phyloP scores from a whole-genome alignment of 2,797 vertebrate genomes.

The Falco columbarius region DNA sequence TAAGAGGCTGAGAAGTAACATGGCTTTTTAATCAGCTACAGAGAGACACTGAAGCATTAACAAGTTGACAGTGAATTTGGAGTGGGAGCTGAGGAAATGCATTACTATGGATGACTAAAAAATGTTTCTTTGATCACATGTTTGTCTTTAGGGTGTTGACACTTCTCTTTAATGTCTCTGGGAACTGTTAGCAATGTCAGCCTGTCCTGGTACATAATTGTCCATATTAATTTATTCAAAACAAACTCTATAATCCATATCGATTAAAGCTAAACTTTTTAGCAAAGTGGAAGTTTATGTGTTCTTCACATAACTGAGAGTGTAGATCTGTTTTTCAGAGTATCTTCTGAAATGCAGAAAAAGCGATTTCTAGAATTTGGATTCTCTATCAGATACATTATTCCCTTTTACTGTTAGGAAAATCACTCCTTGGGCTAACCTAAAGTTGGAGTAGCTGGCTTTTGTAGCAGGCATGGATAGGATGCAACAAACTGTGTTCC shows the following conservation, averaged over 20 bases:
- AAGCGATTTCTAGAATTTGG: background rate
- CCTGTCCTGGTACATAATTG: conserved; percentile 14
- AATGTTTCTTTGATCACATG: background rate
- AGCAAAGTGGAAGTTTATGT: background rate
- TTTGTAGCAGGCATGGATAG: background rate
- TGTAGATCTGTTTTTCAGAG: background rate
- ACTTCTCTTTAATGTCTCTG: conserved; percentile 43
- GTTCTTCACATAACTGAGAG: background rate
- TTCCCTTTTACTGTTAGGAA: background rate
- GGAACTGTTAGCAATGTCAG: conserved; percentile 19
- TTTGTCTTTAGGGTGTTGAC: conserved; percentile 25
- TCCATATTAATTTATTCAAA: conserved; percentile 49
- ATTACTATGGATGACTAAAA: background rate
- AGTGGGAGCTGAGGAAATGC: background rate
- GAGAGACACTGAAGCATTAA: background rate
- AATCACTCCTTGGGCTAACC: background rate
- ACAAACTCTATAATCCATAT: background rate
- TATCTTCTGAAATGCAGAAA: background rate
- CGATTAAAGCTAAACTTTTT: conserved; percentile 32
- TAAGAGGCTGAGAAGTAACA: background rate
- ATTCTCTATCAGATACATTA: background rate
- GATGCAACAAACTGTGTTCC: background rate
- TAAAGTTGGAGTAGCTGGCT: background rate
- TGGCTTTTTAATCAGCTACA: background rate
- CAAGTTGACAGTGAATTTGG: background rate